Percentiles rank a stretch among this genome's conserved stretches.
phyloP scores from a whole-genome alignment of 2,797 vertebrate genomes.

The Rousettus madagascariensis region DNA sequence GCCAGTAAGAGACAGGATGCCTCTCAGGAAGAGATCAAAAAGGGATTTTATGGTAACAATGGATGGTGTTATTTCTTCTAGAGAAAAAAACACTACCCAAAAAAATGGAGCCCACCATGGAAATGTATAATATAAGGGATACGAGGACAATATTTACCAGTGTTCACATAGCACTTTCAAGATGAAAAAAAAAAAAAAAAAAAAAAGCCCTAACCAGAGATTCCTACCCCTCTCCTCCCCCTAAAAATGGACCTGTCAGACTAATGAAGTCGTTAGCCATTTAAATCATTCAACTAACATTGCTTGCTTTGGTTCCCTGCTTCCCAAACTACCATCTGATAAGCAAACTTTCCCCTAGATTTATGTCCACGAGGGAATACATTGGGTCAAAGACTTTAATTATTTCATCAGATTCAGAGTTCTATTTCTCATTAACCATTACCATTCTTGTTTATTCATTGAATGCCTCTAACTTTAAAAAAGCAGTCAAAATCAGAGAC shows the following conservation, averaged over 20 bases:
- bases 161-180: background rate
- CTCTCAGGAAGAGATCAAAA: background rate
- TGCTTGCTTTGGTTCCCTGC: background rate
- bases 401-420: slow-evolving; percentile 8
- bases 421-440: slow-evolving; percentile 42
- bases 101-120: background rate
- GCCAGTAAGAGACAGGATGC: background rate
- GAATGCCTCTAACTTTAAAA: background rate
- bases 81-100: background rate
- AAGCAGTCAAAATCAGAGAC: background rate
- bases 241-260: background rate
- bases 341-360: background rate
- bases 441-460: slow-evolving; percentile 4
- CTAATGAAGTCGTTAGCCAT: background rate
- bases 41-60: background rate
- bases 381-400: background rate
- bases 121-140: background rate
- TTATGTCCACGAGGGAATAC: background rate
- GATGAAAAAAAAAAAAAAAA: background rate
- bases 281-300: background rate
- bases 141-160: background rate
- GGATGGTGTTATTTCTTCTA: background rate
- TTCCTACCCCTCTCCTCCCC: background rate
- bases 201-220: background rate
- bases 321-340: background rate